Base-by-base conservation (phyloP, 2,888 invertebrate species). In the Drosophila anceps region DNA sequence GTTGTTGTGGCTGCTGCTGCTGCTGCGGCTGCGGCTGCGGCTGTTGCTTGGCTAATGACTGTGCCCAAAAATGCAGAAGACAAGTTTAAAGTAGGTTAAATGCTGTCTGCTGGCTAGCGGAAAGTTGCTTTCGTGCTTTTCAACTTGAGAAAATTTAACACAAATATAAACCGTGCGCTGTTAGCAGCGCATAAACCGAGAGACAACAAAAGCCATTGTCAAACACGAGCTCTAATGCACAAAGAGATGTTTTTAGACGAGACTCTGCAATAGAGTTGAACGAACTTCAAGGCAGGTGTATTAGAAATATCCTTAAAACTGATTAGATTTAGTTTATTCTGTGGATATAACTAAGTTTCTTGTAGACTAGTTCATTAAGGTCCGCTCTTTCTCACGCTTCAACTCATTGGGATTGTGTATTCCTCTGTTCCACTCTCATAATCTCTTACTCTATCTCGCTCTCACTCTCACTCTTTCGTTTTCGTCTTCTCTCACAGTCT, bases 31-130 rank as follows among this genome's bases (percentile, higher is more conserved):
- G 83, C n/a, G n/a, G n/a, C n/a, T n/a, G n/a, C n/a, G n/a, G n/a
- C n/a, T n/a, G n/a, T n/a, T n/a, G n/a, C 67, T 72, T 68, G 82
- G 70, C 84, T 84, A 84, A 84, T 84, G 84, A 84, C 84, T 81
- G 65, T 76, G 82, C 67, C 90, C 88, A 84, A 75, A 84, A 87
- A 82, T 67, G 73, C 78, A 65, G 50, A 69, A 87, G 90, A 87
- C 82, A 69, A 76, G 90, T 89, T 89, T 84, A 84, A 84, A 84
- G 88, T 84, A 82, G 84, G 84, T 84, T 84, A 84, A 84, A 81
- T 69, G 73, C 77, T 64, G 63, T 60, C 46, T 59, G 69, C 50
- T 18, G 69, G 70, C 77, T 65, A 61, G 65, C 63, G 55, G 67
- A 67, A 67, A 67, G 64, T 53, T 12, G 65, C 58, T 60, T 77